A percentile compares a stretch with the other conserved stretches of the same genome.
Conservation (phyloP, 2,888 invertebrate species). For the Netelia inedita region DNA sequence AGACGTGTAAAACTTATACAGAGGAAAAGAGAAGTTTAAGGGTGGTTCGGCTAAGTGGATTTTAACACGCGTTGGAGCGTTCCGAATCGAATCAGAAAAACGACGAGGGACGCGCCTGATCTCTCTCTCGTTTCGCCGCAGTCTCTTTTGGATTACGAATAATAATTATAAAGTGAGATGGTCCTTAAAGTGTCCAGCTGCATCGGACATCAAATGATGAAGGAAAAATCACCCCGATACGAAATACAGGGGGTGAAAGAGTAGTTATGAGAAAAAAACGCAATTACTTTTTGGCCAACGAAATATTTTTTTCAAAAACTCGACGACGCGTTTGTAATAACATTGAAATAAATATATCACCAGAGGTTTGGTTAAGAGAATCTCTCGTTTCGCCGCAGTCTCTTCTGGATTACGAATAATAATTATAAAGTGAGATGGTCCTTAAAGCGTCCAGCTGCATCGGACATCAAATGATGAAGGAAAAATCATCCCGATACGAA, state of each 20-base stretch:
- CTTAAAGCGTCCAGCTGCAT: too few species aligned
- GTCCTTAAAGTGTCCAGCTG: too few species aligned
- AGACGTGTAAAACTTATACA: conserved; percentile 24
- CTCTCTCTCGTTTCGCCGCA: background rate
- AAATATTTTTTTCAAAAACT: too few species aligned
- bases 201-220: too few species aligned
- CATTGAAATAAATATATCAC: background rate
- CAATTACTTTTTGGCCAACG: too few species aligned
- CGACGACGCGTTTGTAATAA: background rate
- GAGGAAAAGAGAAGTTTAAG: conserved; percentile 40
- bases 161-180: conserved; percentile 54
- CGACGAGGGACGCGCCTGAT: background rate
- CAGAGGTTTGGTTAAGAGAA: conserved; percentile 42
- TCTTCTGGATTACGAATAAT: conserved; percentile 57
- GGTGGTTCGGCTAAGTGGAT: conserved; percentile 54
- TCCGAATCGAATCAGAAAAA: conserved; percentile 47
- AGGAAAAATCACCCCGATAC: too few species aligned
- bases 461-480: too few species aligned
- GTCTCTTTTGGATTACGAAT: conserved; percentile 52
- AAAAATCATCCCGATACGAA: too few species aligned
- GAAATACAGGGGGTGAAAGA: too few species aligned
- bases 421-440: conserved; percentile 42
- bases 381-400: conserved; percentile 2
- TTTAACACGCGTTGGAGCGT: conserved; percentile 60
- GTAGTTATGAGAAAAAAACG: too few species aligned